These are phyloP conservation scores for Campaea margaritaria DNA, from an alignment of 2,888 invertebrate species.

Conservation along the genomic window DNA sequence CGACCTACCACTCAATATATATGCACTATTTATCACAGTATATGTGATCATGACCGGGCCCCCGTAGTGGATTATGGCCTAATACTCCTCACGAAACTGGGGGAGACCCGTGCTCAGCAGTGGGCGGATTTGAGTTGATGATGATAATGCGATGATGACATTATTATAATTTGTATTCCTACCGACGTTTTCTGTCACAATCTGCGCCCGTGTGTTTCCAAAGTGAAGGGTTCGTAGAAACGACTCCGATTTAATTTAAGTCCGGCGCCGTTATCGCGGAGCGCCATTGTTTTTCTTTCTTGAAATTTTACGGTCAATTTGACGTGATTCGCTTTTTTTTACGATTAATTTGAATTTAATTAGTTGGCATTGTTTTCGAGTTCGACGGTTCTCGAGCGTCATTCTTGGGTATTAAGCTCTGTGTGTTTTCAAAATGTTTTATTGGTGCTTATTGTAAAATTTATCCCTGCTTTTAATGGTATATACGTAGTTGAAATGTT, in stretches of 20 bases:
- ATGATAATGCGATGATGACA: not conserved
- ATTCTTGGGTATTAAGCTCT: conserved; percentile 33
- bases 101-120: too few relatives aligned
- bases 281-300: conserved; percentile 84
- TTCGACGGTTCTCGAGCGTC: conserved; percentile 38
- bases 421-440: conserved; percentile 15
- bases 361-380: conserved; percentile 71
- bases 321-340: conserved; percentile 80
- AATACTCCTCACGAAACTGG: too few relatives aligned
- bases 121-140: too few relatives aligned
- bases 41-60: too few relatives aligned
- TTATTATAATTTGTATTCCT: not conserved
- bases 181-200: conserved; percentile 3
- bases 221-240: conserved; percentile 80
- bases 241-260: conserved; percentile 83
- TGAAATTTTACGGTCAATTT: conserved; percentile 84
- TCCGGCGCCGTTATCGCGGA: conserved; percentile 78
- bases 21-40: too few relatives aligned
- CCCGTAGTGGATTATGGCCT: too few relatives aligned
- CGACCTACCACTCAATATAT: too few relatives aligned
- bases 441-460: not conserved
- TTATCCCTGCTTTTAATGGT: not conserved
- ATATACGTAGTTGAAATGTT: too few relatives aligned
- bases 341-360: conserved; percentile 83
- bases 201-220: conserved; percentile 53